phyloP scores from a whole-genome alignment of 53 echinoderm and acorn worm genomes.

The Antedon mediterranea region DNA sequence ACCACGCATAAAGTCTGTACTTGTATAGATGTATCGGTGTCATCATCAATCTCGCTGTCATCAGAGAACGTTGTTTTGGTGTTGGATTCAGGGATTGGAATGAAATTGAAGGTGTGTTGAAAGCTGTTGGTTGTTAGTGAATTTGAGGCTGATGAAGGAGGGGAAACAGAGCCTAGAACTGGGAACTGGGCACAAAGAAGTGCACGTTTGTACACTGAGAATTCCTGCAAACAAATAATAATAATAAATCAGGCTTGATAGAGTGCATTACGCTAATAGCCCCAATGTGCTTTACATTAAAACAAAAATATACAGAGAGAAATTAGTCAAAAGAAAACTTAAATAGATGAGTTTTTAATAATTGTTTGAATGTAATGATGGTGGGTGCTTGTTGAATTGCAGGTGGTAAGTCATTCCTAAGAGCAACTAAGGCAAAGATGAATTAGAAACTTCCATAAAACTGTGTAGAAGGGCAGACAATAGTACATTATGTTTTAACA shows the following conservation, averaged over 20 bases:
- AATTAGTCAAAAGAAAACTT: too few species aligned
- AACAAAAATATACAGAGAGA: too few species aligned
- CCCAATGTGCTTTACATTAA: too few species aligned
- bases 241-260: neutral
- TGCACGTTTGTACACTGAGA: slow-evolving; percentile 70
- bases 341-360: too few species aligned
- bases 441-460: too few species aligned
- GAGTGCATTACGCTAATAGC: too few species aligned
- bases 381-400: too few species aligned
- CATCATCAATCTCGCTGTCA: slow-evolving; percentile 31
- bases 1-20: slow-evolving; percentile 67
- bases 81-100: neutral
- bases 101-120: neutral
- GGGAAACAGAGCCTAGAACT: slow-evolving; percentile 40
- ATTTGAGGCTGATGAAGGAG: neutral
- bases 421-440: too few species aligned
- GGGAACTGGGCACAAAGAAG: slow-evolving; percentile 89
- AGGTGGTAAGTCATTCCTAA: too few species aligned
- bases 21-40: slow-evolving; percentile 48
- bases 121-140: neutral
- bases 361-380: too few species aligned
- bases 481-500: too few species aligned
- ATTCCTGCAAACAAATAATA: slow-evolving; percentile 34
- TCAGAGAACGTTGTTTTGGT: neutral
- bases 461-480: too few species aligned